Base-by-base conservation (phyloP, 2,888 invertebrate genomes). In the Parochlus steinenii region DNA sequence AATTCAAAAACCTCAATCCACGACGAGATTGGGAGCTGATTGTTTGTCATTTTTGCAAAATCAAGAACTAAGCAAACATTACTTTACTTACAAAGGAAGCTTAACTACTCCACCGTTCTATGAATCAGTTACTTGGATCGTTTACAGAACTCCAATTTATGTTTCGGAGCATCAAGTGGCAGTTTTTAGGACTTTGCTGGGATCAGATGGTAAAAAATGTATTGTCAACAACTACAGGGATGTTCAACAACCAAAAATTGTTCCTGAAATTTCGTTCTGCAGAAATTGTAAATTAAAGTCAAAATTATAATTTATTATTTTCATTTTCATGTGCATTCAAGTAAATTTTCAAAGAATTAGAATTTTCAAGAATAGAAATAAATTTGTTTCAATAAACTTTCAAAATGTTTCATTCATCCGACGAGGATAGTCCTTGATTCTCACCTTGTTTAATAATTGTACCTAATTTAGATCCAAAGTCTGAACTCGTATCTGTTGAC, bases 351-450 rank as follows among this genome's bases (percentile, higher is more conserved):
- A n/a, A n/a, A n/a, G n/a, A n/a, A n/a, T n/a, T n/a, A n/a, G n/a
- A n/a, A n/a, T n/a, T n/a, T n/a, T n/a, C n/a, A n/a, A n/a, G n/a
- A n/a, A n/a, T n/a, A n/a, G n/a, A n/a, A n/a, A n/a, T n/a, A n/a
- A n/a, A n/a, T n/a, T n/a, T n/a, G n/a, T n/a, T n/a, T n/a, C n/a
- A n/a, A n/a, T n/a, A n/a, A n/a, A n/a, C n/a, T n/a, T n/a, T n/a
- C n/a, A n/a, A n/a, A n/a, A n/a, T n/a, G n/a, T 85, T 37, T 93
- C 90, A 60, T 97, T 97, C 74, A 81, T 80, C 55, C 97, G 95
- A 46, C 82, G 82, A 0, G 98, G 97, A 46, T 92, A 86, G 51
- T 86, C 69, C 49, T 66, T 68, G 1, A 76, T 68, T 46, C 69
- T 72, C 43, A 74, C 71, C 2, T 74, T 59, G 20, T 52, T 62